Evolutionary conservation across 2,797 vertebrate species (phyloP).

Genomic region (Molossus molossus): DNA sequence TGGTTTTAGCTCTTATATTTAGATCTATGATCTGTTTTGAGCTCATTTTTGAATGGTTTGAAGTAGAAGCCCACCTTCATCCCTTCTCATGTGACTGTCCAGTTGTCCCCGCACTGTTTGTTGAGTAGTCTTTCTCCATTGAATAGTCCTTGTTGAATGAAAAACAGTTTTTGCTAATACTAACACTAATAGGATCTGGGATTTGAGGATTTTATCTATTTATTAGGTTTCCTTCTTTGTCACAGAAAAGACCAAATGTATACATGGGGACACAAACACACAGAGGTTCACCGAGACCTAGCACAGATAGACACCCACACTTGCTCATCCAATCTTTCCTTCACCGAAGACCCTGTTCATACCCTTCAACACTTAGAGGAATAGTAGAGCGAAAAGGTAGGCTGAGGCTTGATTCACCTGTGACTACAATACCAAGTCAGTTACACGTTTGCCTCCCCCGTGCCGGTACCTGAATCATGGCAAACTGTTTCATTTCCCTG

Average conservation of each 20-base stretch:
- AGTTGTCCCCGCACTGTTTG: background rate
- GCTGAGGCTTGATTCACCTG: background rate
- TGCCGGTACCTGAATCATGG: background rate
- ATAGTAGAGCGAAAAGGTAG: background rate
- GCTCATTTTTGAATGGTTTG: background rate
- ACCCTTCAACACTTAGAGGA: background rate
- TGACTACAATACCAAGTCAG: background rate
- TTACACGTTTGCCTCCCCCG: background rate
- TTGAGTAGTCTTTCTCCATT: background rate
- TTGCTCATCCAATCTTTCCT: background rate
- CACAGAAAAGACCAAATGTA: background rate
- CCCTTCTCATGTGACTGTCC: background rate
- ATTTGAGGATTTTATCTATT: constrained; percentile 29
- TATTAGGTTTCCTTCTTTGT: background rate
- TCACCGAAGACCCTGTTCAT: background rate
- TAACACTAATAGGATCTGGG: background rate
- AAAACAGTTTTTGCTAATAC: background rate
- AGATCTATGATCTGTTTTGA: background rate
- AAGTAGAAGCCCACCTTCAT: background rate
- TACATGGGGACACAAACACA: background rate
- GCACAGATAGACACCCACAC: background rate
- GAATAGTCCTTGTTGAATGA: background rate
- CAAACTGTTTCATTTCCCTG: background rate
- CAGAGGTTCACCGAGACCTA: background rate
- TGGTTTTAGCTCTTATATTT: background rate